Percentiles rank a stretch among this genome's conserved stretches.
phyloP scores from a whole-genome alignment of 2,888 invertebrate species.

The Siphonodentalium dalli region DNA sequence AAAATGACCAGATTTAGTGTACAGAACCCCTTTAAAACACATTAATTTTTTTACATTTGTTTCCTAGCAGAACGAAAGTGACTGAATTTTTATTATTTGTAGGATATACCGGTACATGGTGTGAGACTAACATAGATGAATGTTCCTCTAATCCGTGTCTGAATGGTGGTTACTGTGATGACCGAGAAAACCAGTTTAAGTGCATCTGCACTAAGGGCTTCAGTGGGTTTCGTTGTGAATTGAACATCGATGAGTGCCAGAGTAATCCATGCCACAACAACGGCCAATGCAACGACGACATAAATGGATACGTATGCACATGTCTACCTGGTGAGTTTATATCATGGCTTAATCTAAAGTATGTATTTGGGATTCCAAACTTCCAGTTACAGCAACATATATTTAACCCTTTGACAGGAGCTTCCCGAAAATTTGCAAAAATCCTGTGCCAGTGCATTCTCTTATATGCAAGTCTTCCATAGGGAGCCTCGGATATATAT shows the following conservation, averaged over 20 bases:
- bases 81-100: constrained; percentile 1
- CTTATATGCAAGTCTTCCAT: too few relatives aligned
- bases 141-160: constrained; percentile 94
- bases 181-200: constrained; percentile 88
- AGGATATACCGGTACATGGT: constrained; percentile 59
- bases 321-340: constrained; percentile 21
- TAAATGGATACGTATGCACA: constrained; percentile 21
- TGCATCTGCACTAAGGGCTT: constrained; percentile 79
- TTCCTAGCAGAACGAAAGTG: too few relatives aligned
- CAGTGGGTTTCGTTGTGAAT: constrained; percentile 38
- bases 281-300: constrained; percentile 76
- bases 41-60: too few relatives aligned
- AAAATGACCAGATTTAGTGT: too few relatives aligned
- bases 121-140: constrained; percentile 80
- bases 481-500: too few relatives aligned
- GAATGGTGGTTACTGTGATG: constrained; percentile 85
- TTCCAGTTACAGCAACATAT: too few relatives aligned
- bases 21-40: too few relatives aligned
- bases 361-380: too few relatives aligned
- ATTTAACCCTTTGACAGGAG: too few relatives aligned
- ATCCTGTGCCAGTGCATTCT: too few relatives aligned
- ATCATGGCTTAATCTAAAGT: too few relatives aligned
- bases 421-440: too few relatives aligned
- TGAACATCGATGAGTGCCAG: constrained; percentile 88
- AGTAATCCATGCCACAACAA: constrained; percentile 93